Conservation (phyloP, 2,888 invertebrate species). For the Dione vanillae region DNA sequence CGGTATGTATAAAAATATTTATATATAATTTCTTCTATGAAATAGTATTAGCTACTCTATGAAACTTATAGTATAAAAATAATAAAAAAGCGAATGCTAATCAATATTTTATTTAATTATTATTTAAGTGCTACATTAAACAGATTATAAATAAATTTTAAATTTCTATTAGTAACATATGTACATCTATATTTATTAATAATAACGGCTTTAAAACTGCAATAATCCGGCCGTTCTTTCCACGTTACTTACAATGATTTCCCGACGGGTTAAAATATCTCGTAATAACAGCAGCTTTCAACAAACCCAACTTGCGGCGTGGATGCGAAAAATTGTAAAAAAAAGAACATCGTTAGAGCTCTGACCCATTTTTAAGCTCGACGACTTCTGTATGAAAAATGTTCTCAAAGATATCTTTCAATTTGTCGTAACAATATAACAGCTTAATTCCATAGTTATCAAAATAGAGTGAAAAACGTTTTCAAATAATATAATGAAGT, state of each 20-base stretch:
- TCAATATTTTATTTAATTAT: too few relatives aligned
- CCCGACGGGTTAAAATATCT: slow-evolving; percentile 40
- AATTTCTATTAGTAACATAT: background rate
- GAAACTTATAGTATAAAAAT: too few relatives aligned
- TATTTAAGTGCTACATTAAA: too few relatives aligned
- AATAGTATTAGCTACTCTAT: too few relatives aligned
- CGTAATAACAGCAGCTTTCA: slow-evolving; percentile 43
- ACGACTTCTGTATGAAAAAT: slow-evolving; percentile 34
- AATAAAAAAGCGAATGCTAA: too few relatives aligned
- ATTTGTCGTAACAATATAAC: slow-evolving; percentile 39
- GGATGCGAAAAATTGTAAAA: slow-evolving; percentile 56
- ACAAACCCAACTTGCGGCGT: slow-evolving; percentile 43
- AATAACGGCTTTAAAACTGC: slow-evolving; percentile 8
- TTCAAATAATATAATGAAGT: background rate
- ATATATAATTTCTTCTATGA: too few relatives aligned
- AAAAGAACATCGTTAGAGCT: slow-evolving; percentile 64
- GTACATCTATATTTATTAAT: background rate
- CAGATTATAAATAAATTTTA: background rate
- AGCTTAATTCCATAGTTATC: slow-evolving; percentile 40
- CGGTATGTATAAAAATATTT: too few relatives aligned
- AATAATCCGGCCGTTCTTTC: slow-evolving; percentile 23
- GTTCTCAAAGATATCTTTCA: slow-evolving; percentile 43
- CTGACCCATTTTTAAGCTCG: slow-evolving; percentile 63
- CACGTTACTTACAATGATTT: slow-evolving; percentile 38
- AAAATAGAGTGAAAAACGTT: slow-evolving; percentile 20